A percentile compares a stretch with the other conserved stretches of the same genome.
Conservation (phyloP, 2,888 invertebrate species). For the Chymomyza procnemis region DNA sequence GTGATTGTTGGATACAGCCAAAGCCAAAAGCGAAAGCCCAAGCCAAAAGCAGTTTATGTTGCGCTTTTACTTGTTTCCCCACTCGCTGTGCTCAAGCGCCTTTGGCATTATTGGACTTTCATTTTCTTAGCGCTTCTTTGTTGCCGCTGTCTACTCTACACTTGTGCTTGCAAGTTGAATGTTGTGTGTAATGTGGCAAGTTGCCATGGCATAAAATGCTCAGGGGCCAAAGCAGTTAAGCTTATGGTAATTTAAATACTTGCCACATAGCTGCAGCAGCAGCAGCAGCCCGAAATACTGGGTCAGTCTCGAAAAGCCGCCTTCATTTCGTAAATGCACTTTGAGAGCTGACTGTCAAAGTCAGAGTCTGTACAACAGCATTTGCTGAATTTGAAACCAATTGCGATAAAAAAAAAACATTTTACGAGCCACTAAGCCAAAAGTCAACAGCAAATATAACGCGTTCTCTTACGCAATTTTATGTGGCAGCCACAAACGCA, state of each 20-base stretch:
- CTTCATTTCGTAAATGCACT: background rate
- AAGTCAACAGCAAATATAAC: background rate
- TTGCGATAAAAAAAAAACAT: background rate
- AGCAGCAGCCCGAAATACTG: background rate
- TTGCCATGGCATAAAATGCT: background rate
- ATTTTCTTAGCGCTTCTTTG: constrained; percentile 19
- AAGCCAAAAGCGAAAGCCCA: background rate
- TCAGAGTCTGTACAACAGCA: background rate
- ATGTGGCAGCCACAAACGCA: background rate
- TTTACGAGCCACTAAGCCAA: background rate
- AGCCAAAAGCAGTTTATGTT: constrained; percentile 35
- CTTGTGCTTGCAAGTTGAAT: no score
- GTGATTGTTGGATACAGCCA: constrained; percentile 13
- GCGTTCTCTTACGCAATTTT: background rate
- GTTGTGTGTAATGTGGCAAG: background rate
- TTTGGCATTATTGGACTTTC: constrained; percentile 39
- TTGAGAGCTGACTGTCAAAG: background rate
- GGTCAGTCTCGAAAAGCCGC: background rate
- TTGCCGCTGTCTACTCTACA: no score
- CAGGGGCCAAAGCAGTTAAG: background rate
- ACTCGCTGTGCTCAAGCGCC: background rate
- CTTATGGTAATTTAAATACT: background rate
- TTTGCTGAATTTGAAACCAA: background rate
- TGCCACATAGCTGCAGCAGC: background rate
- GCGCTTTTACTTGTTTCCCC: constrained; percentile 23